Percentiles rank a stretch among this genome's conserved stretches.
Evolutionary conservation across 2,888 invertebrate genomes (phyloP).

Genomic region (Alloplasta piceator): DNA sequence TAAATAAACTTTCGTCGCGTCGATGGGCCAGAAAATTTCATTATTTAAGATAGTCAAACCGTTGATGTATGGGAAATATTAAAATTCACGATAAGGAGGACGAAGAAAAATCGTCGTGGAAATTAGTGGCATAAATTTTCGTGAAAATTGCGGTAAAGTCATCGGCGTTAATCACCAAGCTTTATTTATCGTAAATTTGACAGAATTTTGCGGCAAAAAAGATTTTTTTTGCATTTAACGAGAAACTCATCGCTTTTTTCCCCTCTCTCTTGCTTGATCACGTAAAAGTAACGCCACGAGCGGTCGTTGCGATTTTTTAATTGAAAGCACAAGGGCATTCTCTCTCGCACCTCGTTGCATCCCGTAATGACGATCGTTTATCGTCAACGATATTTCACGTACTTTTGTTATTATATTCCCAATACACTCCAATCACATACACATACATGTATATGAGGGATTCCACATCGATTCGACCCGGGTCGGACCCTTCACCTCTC

Average conservation of each 20-base stretch:
- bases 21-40: too few species aligned
- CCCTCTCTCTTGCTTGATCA: background rate
- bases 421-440: background rate
- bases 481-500: too few species aligned
- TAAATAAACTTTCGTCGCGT: too few species aligned
- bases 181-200: too few species aligned
- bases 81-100: too few species aligned
- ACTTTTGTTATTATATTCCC: constrained; percentile 25
- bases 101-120: too few species aligned
- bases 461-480: too few species aligned
- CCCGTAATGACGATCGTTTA: constrained; percentile 43
- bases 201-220: background rate
- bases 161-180: too few species aligned
- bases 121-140: too few species aligned
- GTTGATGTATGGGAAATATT: too few species aligned
- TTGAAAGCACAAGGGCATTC: constrained; percentile 12
- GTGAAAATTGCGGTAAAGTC: too few species aligned
- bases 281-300: background rate
- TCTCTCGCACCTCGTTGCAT: constrained; percentile 26
- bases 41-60: too few species aligned
- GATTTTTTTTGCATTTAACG: background rate
- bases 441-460: background rate
- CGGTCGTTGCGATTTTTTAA: constrained; percentile 39
- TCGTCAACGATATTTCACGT: constrained; percentile 44
- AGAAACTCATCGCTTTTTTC: background rate